Evolutionary conservation across 2,888 invertebrate genomes (phyloP).

Genomic region (Notodonta ziczac): DNA sequence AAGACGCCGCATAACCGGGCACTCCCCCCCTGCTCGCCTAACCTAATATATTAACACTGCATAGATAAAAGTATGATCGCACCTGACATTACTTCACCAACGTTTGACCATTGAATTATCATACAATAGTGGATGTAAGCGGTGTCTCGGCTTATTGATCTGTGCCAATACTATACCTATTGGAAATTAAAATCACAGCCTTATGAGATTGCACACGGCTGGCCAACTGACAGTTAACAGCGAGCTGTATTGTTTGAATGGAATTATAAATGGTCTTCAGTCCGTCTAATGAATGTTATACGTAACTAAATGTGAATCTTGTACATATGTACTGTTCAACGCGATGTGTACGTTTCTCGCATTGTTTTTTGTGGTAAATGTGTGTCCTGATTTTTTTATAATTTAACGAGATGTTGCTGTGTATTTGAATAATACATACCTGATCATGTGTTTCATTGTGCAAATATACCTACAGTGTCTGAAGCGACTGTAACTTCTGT

Average conservation of each 20-base stretch:
- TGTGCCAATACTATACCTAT: neutral
- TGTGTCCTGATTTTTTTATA: neutral
- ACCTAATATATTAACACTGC: too few relatives aligned
- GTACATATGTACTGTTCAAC: neutral
- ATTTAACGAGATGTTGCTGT: neutral
- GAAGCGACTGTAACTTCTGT: neutral
- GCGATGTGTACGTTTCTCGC: neutral
- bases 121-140: too few relatives aligned
- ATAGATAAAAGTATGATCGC: too few relatives aligned
- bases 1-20: too few relatives aligned
- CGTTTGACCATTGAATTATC: too few relatives aligned
- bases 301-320: constrained; percentile 6
- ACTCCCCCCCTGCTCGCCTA: too few relatives aligned
- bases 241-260: constrained; percentile 14
- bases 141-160: too few relatives aligned
- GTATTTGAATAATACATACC: neutral
- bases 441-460: neutral
- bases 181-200: neutral
- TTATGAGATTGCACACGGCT: neutral
- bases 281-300: constrained; percentile 6
- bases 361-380: neutral
- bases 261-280: constrained; percentile 10
- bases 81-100: too few relatives aligned
- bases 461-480: neutral
- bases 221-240: constrained; percentile 8